Conservation (phyloP, 2,797 vertebrate species). For the Anas bahamensis region DNA sequence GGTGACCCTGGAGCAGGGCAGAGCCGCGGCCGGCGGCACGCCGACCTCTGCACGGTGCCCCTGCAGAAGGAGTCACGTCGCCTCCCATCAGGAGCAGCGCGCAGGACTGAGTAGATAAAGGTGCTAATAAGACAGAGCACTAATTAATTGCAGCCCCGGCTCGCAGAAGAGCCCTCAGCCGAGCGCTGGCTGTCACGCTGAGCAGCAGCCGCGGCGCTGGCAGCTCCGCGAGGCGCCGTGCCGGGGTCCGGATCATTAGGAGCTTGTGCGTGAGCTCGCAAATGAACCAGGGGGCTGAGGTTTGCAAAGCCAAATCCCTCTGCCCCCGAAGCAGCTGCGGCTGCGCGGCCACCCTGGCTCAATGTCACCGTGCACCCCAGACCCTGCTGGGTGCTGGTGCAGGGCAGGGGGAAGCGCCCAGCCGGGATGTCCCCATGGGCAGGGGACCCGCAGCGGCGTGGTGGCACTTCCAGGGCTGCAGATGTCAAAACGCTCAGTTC, state of each 20-base stretch:
- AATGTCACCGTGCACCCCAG: rapidly evolving
- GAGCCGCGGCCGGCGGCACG: rapidly evolving
- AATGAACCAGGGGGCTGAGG: background rate
- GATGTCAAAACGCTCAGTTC: background rate
- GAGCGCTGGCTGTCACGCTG: background rate
- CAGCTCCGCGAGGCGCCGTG: background rate
- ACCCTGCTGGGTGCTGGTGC: rapidly evolving
- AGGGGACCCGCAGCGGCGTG: rapidly evolving
- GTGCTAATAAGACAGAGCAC: slow-evolving; percentile 29
- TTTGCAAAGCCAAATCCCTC: background rate
- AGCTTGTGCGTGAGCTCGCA: background rate
- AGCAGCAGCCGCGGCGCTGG: background rate
- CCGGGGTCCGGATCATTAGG: background rate
- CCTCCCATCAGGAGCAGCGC: background rate
- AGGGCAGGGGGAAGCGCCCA: rapidly evolving
- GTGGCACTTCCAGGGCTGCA: background rate
- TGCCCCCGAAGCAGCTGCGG: background rate
- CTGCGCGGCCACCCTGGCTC: background rate
- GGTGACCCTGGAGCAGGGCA: background rate
- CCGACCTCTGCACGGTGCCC: rapidly evolving
- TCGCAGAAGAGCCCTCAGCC: background rate
- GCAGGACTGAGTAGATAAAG: background rate
- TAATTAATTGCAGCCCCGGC: slow-evolving; percentile 45
- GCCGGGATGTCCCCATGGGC: rapidly evolving
- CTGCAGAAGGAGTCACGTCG: background rate